Evolutionary conservation across 2,888 invertebrate species (phyloP).

Genomic region (Spodoptera littoralis): DNA sequence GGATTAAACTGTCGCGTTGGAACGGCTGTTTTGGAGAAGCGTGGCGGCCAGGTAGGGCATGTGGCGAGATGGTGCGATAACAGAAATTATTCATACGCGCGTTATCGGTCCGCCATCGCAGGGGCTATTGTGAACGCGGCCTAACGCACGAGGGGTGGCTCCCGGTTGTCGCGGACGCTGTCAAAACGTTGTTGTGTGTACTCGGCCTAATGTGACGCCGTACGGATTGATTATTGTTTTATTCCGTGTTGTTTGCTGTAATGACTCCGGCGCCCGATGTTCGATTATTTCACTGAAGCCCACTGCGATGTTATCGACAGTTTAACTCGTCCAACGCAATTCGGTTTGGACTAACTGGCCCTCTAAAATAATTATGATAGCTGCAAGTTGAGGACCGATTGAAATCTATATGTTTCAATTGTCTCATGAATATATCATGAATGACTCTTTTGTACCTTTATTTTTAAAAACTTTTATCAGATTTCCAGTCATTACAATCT

Average conservation of each 20-base stretch:
- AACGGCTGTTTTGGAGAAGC: conserved; percentile 69
- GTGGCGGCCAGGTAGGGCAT: conserved; percentile 87
- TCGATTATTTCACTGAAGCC: conserved; percentile 58
- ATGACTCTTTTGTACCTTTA: conserved; percentile 46
- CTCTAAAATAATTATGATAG: conserved; percentile 53
- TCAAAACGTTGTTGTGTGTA: conserved; percentile 85
- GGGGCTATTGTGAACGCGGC: conserved; percentile 84
- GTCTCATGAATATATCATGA: conserved; percentile 49
- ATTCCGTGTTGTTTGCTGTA: conserved; percentile 70
- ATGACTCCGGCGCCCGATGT: conserved; percentile 62
- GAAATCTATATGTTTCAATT: conserved; percentile 51
- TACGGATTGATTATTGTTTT: conserved; percentile 84
- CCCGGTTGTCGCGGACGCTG: conserved; percentile 83
- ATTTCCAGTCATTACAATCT: conserved; percentile 48
- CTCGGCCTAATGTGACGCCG: conserved; percentile 79
- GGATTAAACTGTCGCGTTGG: conserved; percentile 65
- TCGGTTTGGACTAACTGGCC: conserved; percentile 36
- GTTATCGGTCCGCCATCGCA: conserved; percentile 87
- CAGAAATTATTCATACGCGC: conserved; percentile 88
- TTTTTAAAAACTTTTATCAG: conserved; percentile 49
- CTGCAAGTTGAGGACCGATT: conserved; percentile 47
- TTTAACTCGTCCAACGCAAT: conserved; percentile 46
- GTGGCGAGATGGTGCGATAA: conserved; percentile 88
- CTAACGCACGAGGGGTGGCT: conserved; percentile 86
- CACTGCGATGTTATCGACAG: conserved; percentile 44